Evolutionary conservation across 2,797 vertebrate genomes (phyloP).

Genomic region (Lophius americanus): DNA sequence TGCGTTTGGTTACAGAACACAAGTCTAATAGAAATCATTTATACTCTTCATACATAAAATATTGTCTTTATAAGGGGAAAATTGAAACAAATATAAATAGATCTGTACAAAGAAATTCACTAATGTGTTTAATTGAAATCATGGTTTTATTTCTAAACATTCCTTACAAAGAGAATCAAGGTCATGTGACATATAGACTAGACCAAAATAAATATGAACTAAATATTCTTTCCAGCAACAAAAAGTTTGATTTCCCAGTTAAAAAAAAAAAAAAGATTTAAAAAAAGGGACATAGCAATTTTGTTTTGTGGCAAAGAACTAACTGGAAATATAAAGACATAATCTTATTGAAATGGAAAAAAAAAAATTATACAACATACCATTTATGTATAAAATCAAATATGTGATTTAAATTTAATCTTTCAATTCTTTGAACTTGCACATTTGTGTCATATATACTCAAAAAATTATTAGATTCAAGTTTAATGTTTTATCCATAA

Average conservation of each 20-base stretch:
- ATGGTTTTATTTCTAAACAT: too few relatives aligned
- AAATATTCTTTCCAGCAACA: not conserved
- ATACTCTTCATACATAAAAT: conserved; percentile 33
- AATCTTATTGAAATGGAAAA: not conserved
- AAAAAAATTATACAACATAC: not conserved
- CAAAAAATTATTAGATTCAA: not conserved
- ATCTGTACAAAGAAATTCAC: conserved; percentile 17
- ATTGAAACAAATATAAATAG: conserved; percentile 36
- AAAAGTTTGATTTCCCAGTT: not conserved
- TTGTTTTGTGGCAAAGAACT: not conserved
- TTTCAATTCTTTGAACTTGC: not conserved
- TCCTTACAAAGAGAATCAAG: too few relatives aligned
- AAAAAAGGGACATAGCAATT: not conserved
- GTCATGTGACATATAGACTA: not conserved
- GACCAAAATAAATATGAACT: not conserved
- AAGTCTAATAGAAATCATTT: conserved; percentile 22
- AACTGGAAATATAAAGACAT: not conserved
- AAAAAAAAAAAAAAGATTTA: not conserved
- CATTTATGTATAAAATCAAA: not conserved
- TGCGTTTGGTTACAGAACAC: conserved; percentile 21
- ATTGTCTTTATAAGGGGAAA: conserved; percentile 8
- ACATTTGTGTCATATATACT: not conserved
- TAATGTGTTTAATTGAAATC: too few relatives aligned
- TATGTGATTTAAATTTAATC: not conserved
- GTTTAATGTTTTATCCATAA: not conserved